Evolutionary conservation across 2,113 vertebrate species (phyloP), one percentile per base, ranked within the genome.

Genomic region (Edolisoma coerulescens): DNA sequence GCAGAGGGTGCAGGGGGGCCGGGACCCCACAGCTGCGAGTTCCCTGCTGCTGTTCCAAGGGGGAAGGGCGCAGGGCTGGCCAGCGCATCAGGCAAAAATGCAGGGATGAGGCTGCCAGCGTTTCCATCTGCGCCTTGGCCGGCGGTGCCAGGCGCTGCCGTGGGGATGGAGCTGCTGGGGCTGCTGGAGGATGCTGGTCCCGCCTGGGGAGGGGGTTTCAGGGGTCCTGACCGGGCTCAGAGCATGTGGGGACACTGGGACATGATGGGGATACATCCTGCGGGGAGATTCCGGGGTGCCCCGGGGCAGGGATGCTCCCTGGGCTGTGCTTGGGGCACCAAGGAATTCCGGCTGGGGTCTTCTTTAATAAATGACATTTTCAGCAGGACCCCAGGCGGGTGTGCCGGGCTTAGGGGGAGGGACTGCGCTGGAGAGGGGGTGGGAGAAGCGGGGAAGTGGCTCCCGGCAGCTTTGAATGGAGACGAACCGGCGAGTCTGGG

Each of bases 241-340:
- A 12, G 50, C 37, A 5, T 0, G 1, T 10, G 44, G 47, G 63
- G 65, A 53, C 78, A 60, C 14, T 21, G 22, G n/a, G 57, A 60
- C 26, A 1, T 1, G 3, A 2, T 37, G 59, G 41, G 35, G 18
- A 59, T 6, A 15, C 32, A 21, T 63, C 33, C 28, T 5, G 23
- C 0, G 0, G 50, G 73, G 39, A 79, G 17, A 9, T n/a, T 44
- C n/a, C 0, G 2, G 37, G 27, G 30, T 14, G 28, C 3, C 52
- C 27, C 80, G 3, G 28, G 6, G 23, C 26, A 5, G 45, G n/a
- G n/a, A 53, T 27, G 39, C 35, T 42, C 80, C 32, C 49, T 15
- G 71, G 6, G 50, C 69, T 52, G 45, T 7, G 24, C 30, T 57
- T 14, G 32, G 24, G 39, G 32, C 24, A 65, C 27, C 16, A 11